A percentile compares a stretch with the other conserved stretches of the same genome.
Conservation (phyloP, 2,797 vertebrate genomes). For the Botia kubotai region DNA sequence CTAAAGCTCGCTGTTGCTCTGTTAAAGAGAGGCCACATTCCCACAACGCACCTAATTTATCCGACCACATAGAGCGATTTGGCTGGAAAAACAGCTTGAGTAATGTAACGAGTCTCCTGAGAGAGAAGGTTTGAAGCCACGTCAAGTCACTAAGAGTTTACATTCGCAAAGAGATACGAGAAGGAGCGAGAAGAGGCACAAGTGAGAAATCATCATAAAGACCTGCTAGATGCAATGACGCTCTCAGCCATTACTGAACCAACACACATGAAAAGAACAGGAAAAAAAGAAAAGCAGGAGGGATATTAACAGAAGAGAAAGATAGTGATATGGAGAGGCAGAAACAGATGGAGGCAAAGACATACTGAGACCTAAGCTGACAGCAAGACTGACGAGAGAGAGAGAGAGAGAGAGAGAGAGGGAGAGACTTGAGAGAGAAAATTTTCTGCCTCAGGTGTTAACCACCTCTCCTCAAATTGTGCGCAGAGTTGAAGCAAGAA, state of each 20-base stretch:
- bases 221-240: constrained; percentile 12
- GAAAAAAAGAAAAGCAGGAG: constrained; percentile 18
- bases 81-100: constrained; percentile 1
- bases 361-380: constrained; percentile 16
- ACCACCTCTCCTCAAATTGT: constrained; percentile 21
- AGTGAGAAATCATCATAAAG: constrained; percentile 13
- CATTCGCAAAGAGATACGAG: background rate
- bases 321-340: constrained; percentile 20
- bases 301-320: constrained; percentile 7
- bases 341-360: constrained; percentile 43
- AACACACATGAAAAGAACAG: constrained; percentile 17
- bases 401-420: background rate
- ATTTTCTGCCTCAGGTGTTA: constrained; percentile 30
- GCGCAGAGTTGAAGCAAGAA: constrained; percentile 5
- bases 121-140: constrained; percentile 19
- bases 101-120: constrained; percentile 34
- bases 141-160: constrained; percentile 29
- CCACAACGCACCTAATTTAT: background rate
- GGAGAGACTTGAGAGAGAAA: background rate
- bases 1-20: background rate
- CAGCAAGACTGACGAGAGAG: constrained; percentile 17
- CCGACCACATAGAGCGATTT: background rate
- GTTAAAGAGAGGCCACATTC: background rate
- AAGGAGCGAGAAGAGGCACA: background rate
- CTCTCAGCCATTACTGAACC: constrained; percentile 21